Conservation (phyloP, 2,888 invertebrate species). For the Epirrhoe alternata region DNA sequence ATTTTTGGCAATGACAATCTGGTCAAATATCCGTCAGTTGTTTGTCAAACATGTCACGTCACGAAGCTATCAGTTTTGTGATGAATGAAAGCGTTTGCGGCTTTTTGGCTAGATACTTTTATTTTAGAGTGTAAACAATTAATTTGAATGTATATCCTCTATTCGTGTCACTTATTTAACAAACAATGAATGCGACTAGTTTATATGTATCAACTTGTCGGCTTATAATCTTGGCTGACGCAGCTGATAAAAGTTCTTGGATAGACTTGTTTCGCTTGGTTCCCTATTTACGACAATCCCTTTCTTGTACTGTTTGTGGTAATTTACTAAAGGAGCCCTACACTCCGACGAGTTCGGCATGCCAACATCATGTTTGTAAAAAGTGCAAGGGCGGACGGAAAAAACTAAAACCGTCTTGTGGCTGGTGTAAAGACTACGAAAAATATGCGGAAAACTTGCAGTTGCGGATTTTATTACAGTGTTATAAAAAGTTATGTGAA, state of each 20-base stretch:
- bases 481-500: slow-evolving; percentile 95
- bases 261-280: slow-evolving; percentile 93
- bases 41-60: slow-evolving; percentile 9
- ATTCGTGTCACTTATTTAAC: slow-evolving; percentile 56
- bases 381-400: slow-evolving; percentile 93
- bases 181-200: slow-evolving; percentile 91
- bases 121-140: slow-evolving; percentile 73
- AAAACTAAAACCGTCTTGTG: slow-evolving; percentile 93
- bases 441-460: slow-evolving; percentile 93
- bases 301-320: slow-evolving; percentile 96
- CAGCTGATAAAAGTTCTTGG: slow-evolving; percentile 90
- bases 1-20: neutral
- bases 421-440: slow-evolving; percentile 93
- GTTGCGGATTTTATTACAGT: slow-evolving; percentile 92
- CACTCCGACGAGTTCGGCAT: slow-evolving; percentile 90
- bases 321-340: slow-evolving; percentile 92
- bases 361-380: slow-evolving; percentile 95
- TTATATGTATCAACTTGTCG: slow-evolving; percentile 93
- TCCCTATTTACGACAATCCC: slow-evolving; percentile 93
- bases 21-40: slow-evolving; percentile 16
- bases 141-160: slow-evolving; percentile 53
- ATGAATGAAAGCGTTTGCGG: slow-evolving; percentile 70
- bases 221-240: slow-evolving; percentile 90
- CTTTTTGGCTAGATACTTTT: slow-evolving; percentile 67
- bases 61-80: slow-evolving; percentile 37